phyloP scores from a whole-genome alignment of 37 sponge, comb jelly and placozoan species.

The Bolinopsis microptera region DNA sequence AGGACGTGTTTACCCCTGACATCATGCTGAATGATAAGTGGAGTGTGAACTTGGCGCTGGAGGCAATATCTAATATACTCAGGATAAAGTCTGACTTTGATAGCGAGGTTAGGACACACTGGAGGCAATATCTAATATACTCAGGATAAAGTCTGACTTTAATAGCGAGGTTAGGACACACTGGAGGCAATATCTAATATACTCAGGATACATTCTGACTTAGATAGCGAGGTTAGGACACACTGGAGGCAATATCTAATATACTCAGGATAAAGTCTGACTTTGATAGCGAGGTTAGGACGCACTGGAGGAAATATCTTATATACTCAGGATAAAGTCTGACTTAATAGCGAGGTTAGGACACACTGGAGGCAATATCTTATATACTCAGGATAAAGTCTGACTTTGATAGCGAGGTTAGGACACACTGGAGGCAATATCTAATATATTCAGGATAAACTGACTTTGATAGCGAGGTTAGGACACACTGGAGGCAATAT shows the following conservation, averaged over 20 bases:
- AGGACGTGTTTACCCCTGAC: conserved; percentile 40
- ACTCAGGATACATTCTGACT: background rate
- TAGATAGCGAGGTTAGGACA: conserved; percentile 27
- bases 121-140: conserved; percentile 31
- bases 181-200: conserved; percentile 27
- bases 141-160: conserved; percentile 4
- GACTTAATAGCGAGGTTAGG: background rate
- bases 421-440: conserved; percentile 22
- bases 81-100: conserved; percentile 58
- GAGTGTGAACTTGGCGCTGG: conserved; percentile 57
- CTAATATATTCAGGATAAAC: conserved; percentile 45
- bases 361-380: background rate
- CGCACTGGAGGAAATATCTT: conserved; percentile 22
- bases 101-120: too few relatives aligned
- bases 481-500: too few relatives aligned
- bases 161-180: too few relatives aligned
- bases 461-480: conserved; percentile 1
- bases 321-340: conserved; percentile 41
- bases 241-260: background rate
- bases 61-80: conserved; percentile 39
- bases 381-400: background rate
- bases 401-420: background rate
- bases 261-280: background rate
- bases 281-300: background rate
- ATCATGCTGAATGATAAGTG: conserved; percentile 66